Conservation (phyloP, 30 jellyfish, hydroid and myxozoan species). For the Aurelia coerulea region DNA sequence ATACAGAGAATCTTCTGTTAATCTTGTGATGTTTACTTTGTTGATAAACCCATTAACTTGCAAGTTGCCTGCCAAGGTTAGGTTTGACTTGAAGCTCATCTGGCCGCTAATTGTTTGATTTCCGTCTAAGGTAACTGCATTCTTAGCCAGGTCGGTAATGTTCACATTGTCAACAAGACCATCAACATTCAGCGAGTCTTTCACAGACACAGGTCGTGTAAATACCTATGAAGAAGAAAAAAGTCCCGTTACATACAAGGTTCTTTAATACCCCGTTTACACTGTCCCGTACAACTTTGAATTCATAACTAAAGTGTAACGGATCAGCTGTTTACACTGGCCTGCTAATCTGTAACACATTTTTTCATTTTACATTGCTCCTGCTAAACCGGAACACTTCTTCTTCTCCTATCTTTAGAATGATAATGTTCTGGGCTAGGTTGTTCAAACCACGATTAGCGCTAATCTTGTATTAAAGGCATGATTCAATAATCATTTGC, state of each 20-base stretch:
- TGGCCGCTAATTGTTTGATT: slow-evolving; percentile 33
- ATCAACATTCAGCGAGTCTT: slow-evolving; percentile 31
- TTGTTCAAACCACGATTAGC: too few species aligned
- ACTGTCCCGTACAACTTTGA: too few species aligned
- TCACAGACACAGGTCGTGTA: slow-evolving; percentile 27
- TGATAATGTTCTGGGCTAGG: too few species aligned
- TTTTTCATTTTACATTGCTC: too few species aligned
- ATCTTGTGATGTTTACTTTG: slow-evolving; percentile 35
- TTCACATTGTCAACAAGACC: slow-evolving; percentile 91
- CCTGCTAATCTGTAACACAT: too few species aligned
- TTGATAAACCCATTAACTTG: slow-evolving; percentile 66
- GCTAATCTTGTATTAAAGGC: too few species aligned
- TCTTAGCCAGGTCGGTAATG: slow-evolving; percentile 46
- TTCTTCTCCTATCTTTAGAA: too few species aligned
- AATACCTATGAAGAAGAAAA: slow-evolving; percentile 15
- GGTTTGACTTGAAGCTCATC: slow-evolving; percentile 32
- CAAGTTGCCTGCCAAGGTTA: slow-evolving; percentile 31
- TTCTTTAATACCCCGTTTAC: too few species aligned
- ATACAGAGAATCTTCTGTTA: slow-evolving; percentile 57
- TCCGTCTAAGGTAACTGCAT: slow-evolving; percentile 37
- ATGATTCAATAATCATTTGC: too few species aligned
- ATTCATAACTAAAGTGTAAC: too few species aligned
- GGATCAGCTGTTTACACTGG: too few species aligned
- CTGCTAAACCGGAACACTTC: too few species aligned
- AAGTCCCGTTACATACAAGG: not conserved